Conservation (phyloP, 2,113 vertebrate species). For the Pseudorhombus dupliciocellatus region DNA sequence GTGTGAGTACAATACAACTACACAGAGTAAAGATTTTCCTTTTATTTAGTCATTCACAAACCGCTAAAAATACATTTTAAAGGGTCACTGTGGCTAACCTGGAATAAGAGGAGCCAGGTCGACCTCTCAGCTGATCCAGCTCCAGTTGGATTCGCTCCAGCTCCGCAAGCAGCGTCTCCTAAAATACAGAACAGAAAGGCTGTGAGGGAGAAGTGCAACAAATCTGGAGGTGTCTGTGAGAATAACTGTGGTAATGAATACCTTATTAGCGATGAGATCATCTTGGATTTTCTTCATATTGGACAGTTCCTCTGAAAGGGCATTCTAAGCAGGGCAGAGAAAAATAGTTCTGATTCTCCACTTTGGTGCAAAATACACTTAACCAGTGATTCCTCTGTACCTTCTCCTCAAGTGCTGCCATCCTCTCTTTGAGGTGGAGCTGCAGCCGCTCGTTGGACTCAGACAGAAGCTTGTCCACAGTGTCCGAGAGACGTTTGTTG, state of each 20-base stretch:
- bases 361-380: background rate
- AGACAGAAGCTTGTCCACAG: constrained; percentile 91
- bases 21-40: constrained; percentile 16
- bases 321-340: constrained; percentile 79
- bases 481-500: constrained; percentile 93
- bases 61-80: constrained; percentile 15
- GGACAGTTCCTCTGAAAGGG: constrained; percentile 90
- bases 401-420: constrained; percentile 94
- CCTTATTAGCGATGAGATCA: constrained; percentile 91
- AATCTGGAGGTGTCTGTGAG: background rate
- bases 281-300: constrained; percentile 96
- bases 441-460: constrained; percentile 94
- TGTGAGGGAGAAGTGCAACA: background rate
- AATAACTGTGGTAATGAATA: constrained; percentile 44
- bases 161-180: constrained; percentile 92
- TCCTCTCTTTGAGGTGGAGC: constrained; percentile 93
- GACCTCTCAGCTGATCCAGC: constrained; percentile 89
- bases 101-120: constrained; percentile 88
- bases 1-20: background rate
- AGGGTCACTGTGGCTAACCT: constrained; percentile 77
- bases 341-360: background rate
- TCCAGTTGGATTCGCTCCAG: constrained; percentile 92
- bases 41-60: constrained; percentile 24
- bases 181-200: constrained; percentile 13
- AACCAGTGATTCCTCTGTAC: constrained; percentile 58